Conservation (phyloP, 2,113 vertebrate genomes). For the Pygoscelis adeliae region DNA sequence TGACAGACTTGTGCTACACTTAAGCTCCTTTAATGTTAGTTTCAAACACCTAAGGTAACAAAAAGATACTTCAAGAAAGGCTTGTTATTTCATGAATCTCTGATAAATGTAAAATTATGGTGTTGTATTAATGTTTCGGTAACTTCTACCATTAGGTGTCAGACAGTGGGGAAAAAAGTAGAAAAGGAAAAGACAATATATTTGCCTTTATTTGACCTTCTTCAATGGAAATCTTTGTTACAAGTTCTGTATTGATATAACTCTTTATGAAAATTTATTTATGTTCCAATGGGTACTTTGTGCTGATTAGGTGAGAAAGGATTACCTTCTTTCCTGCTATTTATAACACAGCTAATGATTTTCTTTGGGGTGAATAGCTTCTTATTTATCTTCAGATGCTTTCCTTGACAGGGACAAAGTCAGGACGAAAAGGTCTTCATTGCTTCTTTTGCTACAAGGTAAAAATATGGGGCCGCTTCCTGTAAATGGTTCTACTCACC, state of each 20-base stretch:
- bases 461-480: neutral
- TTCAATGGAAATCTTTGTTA: constrained; percentile 9
- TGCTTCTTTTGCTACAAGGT: neutral
- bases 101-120: neutral
- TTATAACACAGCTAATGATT: constrained; percentile 37
- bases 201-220: constrained; percentile 23
- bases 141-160: neutral
- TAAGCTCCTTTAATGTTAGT: neutral
- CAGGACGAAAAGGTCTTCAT: neutral
- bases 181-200: neutral
- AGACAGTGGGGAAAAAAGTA: neutral
- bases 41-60: neutral
- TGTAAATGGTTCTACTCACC: neutral
- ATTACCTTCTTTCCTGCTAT: constrained; percentile 15
- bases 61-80: neutral
- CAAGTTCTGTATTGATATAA: constrained; percentile 1
- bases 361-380: neutral
- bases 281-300: constrained; percentile 23
- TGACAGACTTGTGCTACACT: neutral
- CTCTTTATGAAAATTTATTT: constrained; percentile 50
- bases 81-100: neutral
- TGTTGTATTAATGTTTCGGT: neutral
- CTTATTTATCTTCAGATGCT: constrained; percentile 36
- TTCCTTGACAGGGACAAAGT: neutral
- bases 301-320: constrained; percentile 1